Percentiles rank a stretch among this genome's conserved stretches.
phyloP scores from a whole-genome alignment of 1,140 invertebrate genomes.

The Belonocnema kinseyi region DNA sequence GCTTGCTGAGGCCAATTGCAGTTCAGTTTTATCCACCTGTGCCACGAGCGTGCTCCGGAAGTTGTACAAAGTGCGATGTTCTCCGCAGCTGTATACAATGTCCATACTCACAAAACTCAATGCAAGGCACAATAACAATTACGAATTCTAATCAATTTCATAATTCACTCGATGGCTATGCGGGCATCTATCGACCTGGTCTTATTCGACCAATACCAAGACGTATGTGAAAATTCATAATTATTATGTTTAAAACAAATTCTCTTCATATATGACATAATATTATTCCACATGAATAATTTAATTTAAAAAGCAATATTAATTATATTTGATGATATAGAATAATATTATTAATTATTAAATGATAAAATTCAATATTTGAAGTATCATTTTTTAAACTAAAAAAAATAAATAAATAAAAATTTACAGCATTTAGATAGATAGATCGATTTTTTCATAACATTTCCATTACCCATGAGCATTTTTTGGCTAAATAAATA shows the following conservation, averaged over 20 bases:
- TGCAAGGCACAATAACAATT: constrained; percentile 21
- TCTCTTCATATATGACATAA: too few species aligned
- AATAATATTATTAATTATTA: too few species aligned
- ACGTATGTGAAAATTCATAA: constrained; percentile 55
- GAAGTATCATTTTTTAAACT: too few species aligned
- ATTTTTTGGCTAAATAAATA: too few species aligned
- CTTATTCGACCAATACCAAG: constrained; percentile 62
- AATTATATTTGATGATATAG: too few species aligned
- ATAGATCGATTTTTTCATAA: too few species aligned
- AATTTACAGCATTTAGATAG: too few species aligned
- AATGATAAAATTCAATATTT: too few species aligned
- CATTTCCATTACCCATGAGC: too few species aligned
- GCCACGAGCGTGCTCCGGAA: constrained; percentile 51
- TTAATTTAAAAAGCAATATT: too few species aligned
- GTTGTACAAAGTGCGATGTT: constrained; percentile 55
- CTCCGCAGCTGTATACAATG: constrained; percentile 47
- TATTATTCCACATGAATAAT: too few species aligned
- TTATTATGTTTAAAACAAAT: not conserved
- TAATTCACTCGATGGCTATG: constrained; percentile 56
- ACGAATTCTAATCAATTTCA: constrained; percentile 29
- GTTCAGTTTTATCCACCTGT: constrained; percentile 42
- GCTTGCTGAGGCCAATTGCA: constrained; percentile 44
- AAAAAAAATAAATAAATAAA: too few species aligned
- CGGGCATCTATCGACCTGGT: constrained; percentile 58
- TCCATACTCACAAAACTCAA: constrained; percentile 23